These are phyloP conservation scores for Ectemnius cavifrons DNA, from an alignment of 2,888 invertebrate genomes.

Conservation along the genomic window DNA sequence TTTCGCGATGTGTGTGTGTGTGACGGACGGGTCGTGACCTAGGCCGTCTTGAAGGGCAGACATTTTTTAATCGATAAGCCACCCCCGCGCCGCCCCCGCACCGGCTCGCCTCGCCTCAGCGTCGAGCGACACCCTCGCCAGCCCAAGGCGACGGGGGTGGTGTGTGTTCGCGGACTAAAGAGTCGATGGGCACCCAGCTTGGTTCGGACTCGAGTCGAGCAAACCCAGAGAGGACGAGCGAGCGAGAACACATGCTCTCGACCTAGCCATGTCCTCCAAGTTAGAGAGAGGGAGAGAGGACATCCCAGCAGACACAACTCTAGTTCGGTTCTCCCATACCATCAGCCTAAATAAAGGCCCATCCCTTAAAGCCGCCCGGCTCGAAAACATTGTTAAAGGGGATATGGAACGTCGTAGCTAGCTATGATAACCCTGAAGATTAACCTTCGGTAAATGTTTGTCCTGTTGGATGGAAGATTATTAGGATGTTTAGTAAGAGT, in stretches of 20 bases:
- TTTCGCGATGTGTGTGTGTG: conserved; percentile 45
- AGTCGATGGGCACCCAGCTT: conserved; percentile 30
- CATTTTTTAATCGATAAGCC: conserved; percentile 78
- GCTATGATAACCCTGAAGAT: too few species aligned
- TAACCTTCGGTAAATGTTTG: too few species aligned
- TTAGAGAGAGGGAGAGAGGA: conserved; percentile 53
- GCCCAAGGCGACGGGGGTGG: conserved; percentile 52
- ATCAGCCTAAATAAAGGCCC: conserved; percentile 76
- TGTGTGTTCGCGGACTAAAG: conserved; percentile 49
- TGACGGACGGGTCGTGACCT: conserved; percentile 77
- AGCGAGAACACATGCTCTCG: too few species aligned
- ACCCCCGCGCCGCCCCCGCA: conserved; percentile 49
- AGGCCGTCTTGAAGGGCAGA: conserved; percentile 78
- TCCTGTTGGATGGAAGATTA: too few species aligned
- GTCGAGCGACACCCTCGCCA: conserved; percentile 58
- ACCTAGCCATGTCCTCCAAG: too few species aligned
- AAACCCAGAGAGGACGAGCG: neutral
- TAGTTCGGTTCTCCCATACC: conserved; percentile 52
- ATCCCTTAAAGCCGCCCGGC: conserved; percentile 75
- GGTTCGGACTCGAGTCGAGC: conserved; percentile 1
- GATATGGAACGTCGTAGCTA: conserved; percentile 53
- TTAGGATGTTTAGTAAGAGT: too few species aligned
- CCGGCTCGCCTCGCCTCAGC: conserved; percentile 31
- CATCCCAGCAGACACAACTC: conserved; percentile 48
- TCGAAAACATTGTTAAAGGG: conserved; percentile 77